Evolutionary conservation across 2,888 invertebrate species (phyloP).

Genomic region (Hydraecia micacea): DNA sequence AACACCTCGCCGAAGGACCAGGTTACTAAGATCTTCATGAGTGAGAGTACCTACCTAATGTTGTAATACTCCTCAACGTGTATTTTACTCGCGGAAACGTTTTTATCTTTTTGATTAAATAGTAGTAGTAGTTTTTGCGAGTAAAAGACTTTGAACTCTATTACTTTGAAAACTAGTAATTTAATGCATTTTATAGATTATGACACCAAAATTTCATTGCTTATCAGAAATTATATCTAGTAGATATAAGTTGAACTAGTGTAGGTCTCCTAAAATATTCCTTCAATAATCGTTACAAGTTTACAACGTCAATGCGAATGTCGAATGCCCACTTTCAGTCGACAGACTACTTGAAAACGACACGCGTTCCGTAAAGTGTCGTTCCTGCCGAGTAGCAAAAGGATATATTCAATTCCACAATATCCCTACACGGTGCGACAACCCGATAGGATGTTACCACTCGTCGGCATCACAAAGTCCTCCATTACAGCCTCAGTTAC

Average conservation of each 20-base stretch:
- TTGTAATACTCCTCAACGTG: background rate
- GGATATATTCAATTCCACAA: slow-evolving; percentile 12
- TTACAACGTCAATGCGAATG: background rate
- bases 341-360: background rate
- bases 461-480: slow-evolving; percentile 50
- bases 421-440: background rate
- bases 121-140: too few relatives aligned
- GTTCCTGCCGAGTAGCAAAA: background rate
- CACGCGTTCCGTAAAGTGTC: background rate
- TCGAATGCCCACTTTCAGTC: background rate
- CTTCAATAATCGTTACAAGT: background rate
- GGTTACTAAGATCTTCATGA: background rate
- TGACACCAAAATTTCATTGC: background rate
- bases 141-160: too few relatives aligned
- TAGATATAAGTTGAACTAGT: background rate
- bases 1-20: too few relatives aligned
- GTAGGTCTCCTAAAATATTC: background rate
- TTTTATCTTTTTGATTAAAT: too few relatives aligned
- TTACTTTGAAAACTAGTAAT: background rate
- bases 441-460: background rate
- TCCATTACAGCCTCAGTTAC: slow-evolving; percentile 32
- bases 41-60: background rate
- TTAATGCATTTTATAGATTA: background rate
- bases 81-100: too few relatives aligned
- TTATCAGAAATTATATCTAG: background rate